phyloP scores from a whole-genome alignment of 2,113 vertebrate species.

The Okapia johnstoni region DNA sequence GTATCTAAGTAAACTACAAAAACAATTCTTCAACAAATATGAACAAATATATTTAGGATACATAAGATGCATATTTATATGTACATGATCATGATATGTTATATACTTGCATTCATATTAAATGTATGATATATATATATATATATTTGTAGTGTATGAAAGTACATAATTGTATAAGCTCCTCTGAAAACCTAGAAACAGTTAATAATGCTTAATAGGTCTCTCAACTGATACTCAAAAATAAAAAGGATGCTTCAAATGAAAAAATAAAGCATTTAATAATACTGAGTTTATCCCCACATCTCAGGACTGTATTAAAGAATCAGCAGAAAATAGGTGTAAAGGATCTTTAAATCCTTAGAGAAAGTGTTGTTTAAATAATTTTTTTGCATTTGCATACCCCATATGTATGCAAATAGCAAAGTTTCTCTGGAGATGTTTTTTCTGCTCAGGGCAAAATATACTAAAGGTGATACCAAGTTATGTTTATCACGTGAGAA shows the following conservation, averaged over 20 bases:
- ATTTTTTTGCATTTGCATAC: slow-evolving; percentile 41
- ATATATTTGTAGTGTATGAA: not conserved
- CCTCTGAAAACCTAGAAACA: not conserved
- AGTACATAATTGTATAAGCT: not conserved
- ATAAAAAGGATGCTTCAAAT: not conserved
- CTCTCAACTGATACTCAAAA: not conserved
- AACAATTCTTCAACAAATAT: not conserved
- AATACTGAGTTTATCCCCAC: not conserved
- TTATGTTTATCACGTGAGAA: slow-evolving; percentile 48
- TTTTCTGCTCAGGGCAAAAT: not conserved
- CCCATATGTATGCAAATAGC: slow-evolving; percentile 64
- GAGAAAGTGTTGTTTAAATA: slow-evolving; percentile 40
- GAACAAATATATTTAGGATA: not conserved
- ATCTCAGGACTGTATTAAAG: not conserved
- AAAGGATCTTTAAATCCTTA: slow-evolving; percentile 9
- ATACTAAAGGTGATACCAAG: slow-evolving; percentile 55
- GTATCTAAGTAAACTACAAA: not conserved
- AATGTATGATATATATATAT: not conserved
- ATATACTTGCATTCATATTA: not conserved
- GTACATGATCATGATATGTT: not conserved
- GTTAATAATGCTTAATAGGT: not conserved
- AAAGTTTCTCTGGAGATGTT: slow-evolving; percentile 33
- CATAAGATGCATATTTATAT: not conserved
- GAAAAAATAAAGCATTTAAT: not conserved
- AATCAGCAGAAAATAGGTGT: not conserved